Evolutionary conservation across 2,797 vertebrate genomes (phyloP), one percentile per base, ranked within the genome.

Genomic region (Myripristis jacobus): DNA sequence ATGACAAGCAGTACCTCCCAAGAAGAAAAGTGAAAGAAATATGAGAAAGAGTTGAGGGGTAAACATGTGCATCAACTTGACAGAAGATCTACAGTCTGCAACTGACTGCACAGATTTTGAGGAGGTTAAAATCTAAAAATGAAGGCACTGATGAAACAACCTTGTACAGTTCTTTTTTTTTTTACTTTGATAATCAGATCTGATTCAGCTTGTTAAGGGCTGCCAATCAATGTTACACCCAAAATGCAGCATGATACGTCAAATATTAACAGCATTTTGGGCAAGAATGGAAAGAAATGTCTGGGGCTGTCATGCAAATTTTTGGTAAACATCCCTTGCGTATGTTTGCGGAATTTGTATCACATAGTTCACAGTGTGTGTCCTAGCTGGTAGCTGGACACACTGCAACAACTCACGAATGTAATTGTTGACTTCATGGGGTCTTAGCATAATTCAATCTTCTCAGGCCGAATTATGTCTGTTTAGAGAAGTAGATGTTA

Each of bases 351-450:
- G 36, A 38, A 38, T 38, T 38, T 12, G 36, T 12, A 38, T 12
- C 36, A 38, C 36, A 38, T 7, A 11, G 6, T 38, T 38, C 36
- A 2, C 36, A 4, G 12, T 38, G 43, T 18, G 4, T 44, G 8
- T 31, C 29, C 29, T 31, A 68, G 46, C 59, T 34, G 52, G 13
- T 53, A 7, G 29, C 34, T 46, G 19, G 38, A 41, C 2, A 12
- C 38, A 29, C 11, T 50, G 16, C 41, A 56, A 6, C 43, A 51
- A n/a, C 53, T 25, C 29, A 25, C 8, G 46, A 54, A 74, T 24
- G 21, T 29, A 15, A 63, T 43, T 41, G 10, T 52, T 75, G 24
- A 72, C 47, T 74, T 63, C 11, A 59, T 36, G 36, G 71, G 61
- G 52, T 79, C 21, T 63, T 16, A 13, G 47, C 8, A 54, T 47